Evolutionary conservation across 2,113 vertebrate species (phyloP).

Genomic region (Pomatostomus ruficeps): DNA sequence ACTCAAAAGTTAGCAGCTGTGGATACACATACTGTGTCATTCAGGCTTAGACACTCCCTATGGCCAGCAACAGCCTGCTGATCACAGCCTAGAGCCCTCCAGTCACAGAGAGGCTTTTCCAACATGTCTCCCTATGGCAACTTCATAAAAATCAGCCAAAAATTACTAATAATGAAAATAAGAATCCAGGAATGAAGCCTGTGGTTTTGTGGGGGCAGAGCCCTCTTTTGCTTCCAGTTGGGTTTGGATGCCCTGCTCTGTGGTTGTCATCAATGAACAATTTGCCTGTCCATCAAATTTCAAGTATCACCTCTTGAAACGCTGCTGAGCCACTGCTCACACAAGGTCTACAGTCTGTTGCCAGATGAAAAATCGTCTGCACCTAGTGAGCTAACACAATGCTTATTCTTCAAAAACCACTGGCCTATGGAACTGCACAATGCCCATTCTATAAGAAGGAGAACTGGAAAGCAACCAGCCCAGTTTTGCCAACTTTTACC

Average conservation of each 20-base stretch:
- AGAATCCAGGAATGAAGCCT: background rate
- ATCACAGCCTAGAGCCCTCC: background rate
- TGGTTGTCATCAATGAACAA: background rate
- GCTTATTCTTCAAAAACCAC: too few relatives aligned
- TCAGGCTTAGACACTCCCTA: background rate
- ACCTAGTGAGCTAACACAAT: too few relatives aligned
- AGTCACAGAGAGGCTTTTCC: background rate
- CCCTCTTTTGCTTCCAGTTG: background rate
- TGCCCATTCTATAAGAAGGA: too few relatives aligned
- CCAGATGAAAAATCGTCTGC: too few relatives aligned
- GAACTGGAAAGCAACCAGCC: too few relatives aligned
- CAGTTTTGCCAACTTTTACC: too few relatives aligned
- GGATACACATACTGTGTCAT: background rate
- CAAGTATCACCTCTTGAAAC: background rate
- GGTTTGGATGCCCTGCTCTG: background rate
- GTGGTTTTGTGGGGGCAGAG: background rate
- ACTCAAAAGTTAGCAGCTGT: background rate
- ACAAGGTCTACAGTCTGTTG: background rate
- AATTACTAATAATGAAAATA: background rate
- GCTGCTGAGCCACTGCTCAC: background rate
- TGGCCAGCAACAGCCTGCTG: background rate
- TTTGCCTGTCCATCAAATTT: background rate
- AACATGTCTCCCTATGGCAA: background rate
- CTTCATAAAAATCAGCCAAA: background rate
- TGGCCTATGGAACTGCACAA: too few relatives aligned